Conservation (phyloP, 2,113 vertebrate species). For the Conger conger region DNA sequence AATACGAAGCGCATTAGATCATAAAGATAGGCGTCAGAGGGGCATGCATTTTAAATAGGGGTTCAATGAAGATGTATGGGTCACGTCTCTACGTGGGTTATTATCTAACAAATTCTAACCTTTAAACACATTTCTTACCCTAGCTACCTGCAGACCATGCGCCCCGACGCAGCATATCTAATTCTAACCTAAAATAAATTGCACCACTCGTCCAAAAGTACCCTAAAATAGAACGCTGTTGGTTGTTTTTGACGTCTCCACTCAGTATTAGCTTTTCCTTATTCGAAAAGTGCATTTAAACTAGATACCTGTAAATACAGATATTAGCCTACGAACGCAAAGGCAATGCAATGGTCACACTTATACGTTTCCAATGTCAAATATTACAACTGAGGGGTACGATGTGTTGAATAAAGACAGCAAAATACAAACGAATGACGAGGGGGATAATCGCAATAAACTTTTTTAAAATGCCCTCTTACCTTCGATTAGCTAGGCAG, state of each 20-base stretch:
- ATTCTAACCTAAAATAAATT: neutral
- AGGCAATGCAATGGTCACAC: neutral
- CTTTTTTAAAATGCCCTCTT: conserved; percentile 45
- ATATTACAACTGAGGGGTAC: neutral
- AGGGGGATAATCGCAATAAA: neutral
- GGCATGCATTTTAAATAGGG: conserved; percentile 47
- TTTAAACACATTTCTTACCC: conserved; percentile 6
- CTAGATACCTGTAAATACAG: neutral
- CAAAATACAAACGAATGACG: conserved; percentile 1
- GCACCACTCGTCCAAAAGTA: conserved; percentile 7
- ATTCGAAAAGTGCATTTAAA: neutral
- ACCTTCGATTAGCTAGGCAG: conserved; percentile 54
- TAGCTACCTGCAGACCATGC: neutral
- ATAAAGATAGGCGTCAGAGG: conserved; percentile 32
- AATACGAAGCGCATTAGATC: conserved; percentile 24
- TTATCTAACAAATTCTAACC: conserved; percentile 38
- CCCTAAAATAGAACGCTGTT: neutral
- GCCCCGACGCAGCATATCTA: neutral
- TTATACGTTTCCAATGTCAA: neutral
- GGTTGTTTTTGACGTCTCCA: neutral
- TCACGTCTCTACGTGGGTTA: conserved; percentile 47
- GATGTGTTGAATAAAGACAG: conserved; percentile 1
- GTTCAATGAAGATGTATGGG: conserved; percentile 49
- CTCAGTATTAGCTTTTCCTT: neutral
- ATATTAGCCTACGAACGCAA: neutral